Percentiles rank a stretch among this genome's conserved stretches.
Conservation (phyloP, 2,888 invertebrate species). For the Drosophila greeni region DNA sequence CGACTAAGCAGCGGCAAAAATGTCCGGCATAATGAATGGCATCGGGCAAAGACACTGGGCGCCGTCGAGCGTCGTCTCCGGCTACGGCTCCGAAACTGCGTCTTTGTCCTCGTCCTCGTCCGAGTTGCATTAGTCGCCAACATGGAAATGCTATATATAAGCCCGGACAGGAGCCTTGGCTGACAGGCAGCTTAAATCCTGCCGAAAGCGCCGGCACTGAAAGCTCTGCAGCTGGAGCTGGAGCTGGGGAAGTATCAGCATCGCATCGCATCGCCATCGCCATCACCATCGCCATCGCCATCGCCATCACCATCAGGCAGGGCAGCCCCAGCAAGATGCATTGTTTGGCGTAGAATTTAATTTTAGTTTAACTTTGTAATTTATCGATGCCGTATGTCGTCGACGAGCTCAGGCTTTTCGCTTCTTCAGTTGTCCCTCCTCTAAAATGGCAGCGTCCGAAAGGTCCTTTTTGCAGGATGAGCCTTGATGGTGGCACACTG, state of each 20-base stretch:
- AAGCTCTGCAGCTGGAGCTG: constrained; percentile 3
- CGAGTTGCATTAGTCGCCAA: constrained; percentile 73
- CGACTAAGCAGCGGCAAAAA: constrained; percentile 65
- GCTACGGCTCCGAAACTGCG: constrained; percentile 16
- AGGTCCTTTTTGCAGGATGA: constrained; percentile 27
- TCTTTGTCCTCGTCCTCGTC: constrained; percentile 31
- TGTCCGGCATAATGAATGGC: constrained; percentile 73
- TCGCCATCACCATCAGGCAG: constrained; percentile 8
- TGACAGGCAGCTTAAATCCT: constrained; percentile 75
- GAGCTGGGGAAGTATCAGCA: constrained; percentile 31
- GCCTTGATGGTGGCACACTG: constrained; percentile 32
- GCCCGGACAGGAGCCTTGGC: constrained; percentile 53
- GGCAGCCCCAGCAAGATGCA: constrained; percentile 61
- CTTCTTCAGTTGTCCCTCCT: constrained; percentile 5
- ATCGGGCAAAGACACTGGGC: constrained; percentile 70
- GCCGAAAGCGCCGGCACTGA: constrained; percentile 56
- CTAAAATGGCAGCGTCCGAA: constrained; percentile 22
- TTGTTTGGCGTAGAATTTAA: constrained; percentile 75
- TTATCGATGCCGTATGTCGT: constrained; percentile 74
- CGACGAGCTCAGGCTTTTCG: constrained; percentile 40
- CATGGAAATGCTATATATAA: constrained; percentile 71
- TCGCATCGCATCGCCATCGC: constrained; percentile 8
- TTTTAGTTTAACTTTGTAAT: constrained; percentile 75
- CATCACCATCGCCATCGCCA: constrained; percentile 12
- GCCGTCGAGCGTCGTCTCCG: constrained; percentile 44